Evolutionary conservation across 1,140 invertebrate genomes (phyloP), one percentile per base, ranked within the genome.

Genomic region (Drosophila murphyi): DNA sequence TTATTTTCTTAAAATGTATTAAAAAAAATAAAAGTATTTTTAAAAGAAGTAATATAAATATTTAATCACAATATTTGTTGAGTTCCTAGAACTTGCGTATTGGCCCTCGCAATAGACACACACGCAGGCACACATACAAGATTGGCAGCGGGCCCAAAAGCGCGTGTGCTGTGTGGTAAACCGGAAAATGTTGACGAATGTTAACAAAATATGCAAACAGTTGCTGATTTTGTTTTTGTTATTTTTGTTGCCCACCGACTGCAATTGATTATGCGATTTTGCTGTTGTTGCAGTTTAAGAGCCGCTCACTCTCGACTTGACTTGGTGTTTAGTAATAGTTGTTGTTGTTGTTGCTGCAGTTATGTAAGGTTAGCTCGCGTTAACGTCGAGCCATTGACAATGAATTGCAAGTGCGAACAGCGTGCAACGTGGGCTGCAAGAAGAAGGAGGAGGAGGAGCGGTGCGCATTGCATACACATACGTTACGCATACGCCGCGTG

Each of bases 111-210:
- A 56, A 20, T 34, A 50, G 7, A 28, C 35, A 35, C 39, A 37
- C n/a, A 6, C n/a, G 12, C 10, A 31, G 8, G 31, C 39, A 5
- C 39, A 59, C 56, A 8, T 29, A 32, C 45, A 5, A 50, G n/a
- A 37, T 62, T 51, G 20, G 10, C 47, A 35, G 31, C 39, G 8
- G 20, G 31, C 41, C 10, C 10, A 5, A 70, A 71, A 43, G 60
- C 59, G 67, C 67, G 51, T 71, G 54, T 47, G 41, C 39, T 59
- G 29, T 45, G 29, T 45, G 35, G 20, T n/a, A 64, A 76, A 72
- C 73, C 73, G 73, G 73, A 76, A 76, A 76, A 71, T 76, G 61
- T 72, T 76, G 68, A 68, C 43, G 62, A 76, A 64, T 75, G 68
- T 56, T 70, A 70, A 74, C 65, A 74, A 74, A 74, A 57, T 70